Evolutionary conservation across 2,113 vertebrate species (phyloP), one percentile per base, ranked within the genome.

Genomic region (Sylvia atricapilla): DNA sequence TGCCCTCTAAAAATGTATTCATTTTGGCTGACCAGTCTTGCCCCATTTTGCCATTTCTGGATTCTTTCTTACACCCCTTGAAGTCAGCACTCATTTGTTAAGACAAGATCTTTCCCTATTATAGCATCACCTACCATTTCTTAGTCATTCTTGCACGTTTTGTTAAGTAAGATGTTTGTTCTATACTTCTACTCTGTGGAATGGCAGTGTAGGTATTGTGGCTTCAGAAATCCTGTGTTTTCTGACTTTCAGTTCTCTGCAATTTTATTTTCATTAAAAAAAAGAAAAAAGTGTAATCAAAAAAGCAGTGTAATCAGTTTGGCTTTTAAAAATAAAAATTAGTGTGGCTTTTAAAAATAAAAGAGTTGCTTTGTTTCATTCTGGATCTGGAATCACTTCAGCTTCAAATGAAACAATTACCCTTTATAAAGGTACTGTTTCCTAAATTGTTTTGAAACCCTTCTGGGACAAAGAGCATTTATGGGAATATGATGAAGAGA

Each of bases 301-400:
- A 37, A 37, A 37, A 37, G 37, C 37, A 37, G 37, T 37, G 37
- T 37, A 68, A 77, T 35, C n/a, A 52, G 13, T 60, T 69, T 79
- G 52, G 23, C 47, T 24, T 49, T 49, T 14, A 49, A 49, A 49
- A 49, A 49, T 49, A 49, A 49, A 49, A 49, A 49, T 8, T 72
- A 56, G 50, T 13, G n/a, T 84, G 80, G 60, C 25, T 84, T 30
- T 68, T 44, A 75, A 58, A 28, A 79, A 37, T 49, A 80, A 82
- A 75, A 58, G 56, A 30, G 56, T 82, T 75, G 73, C 52, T 91
- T 91, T 94, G 69, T 92, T 95, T 93, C 23, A 22, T 91, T 93
- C 63, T 93, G 79, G n/a, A 63, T 86, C 78, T 86, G 64, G 75
- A 85, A 84, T 86, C 81, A 44, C 24, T 90, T 95, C 72, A 88